Evolutionary conservation across 2,888 invertebrate species (phyloP).

Genomic region (Carpatolechia fugitivella): DNA sequence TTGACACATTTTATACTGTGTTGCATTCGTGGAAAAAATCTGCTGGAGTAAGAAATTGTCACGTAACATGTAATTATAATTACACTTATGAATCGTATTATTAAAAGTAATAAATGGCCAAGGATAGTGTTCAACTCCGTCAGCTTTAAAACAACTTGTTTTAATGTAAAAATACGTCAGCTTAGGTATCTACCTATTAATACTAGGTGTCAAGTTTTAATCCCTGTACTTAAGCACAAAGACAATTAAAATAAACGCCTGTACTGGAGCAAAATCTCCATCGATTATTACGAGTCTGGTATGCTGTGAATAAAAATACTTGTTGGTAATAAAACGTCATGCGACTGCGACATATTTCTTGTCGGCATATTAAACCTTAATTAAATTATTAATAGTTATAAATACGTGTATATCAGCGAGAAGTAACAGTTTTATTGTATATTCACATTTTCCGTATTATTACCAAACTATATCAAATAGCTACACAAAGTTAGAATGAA

Average conservation of each 20-base stretch:
- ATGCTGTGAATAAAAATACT: neutral
- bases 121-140: neutral
- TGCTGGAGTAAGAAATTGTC: neutral
- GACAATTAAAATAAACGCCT: neutral
- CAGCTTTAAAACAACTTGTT: constrained; percentile 4
- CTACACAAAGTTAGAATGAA: neutral
- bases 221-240: neutral
- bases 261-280: neutral
- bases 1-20: too few species aligned
- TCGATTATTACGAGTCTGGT: neutral
- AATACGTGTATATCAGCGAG: too few species aligned
- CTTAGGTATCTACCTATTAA: neutral
- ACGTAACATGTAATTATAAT: too few species aligned
- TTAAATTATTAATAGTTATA: too few species aligned
- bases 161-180: neutral
- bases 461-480: neutral
- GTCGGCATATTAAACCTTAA: too few species aligned
- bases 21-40: too few species aligned
- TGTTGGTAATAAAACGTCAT: neutral
- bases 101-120: too few species aligned
- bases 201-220: neutral
- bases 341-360: neutral
- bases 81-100: neutral
- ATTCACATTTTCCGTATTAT: too few species aligned
- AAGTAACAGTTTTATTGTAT: too few species aligned